A percentile compares a stretch with the other conserved stretches of the same genome.
Evolutionary conservation across 2,888 invertebrate genomes (phyloP).

Genomic region (Pyralis farinalis): DNA sequence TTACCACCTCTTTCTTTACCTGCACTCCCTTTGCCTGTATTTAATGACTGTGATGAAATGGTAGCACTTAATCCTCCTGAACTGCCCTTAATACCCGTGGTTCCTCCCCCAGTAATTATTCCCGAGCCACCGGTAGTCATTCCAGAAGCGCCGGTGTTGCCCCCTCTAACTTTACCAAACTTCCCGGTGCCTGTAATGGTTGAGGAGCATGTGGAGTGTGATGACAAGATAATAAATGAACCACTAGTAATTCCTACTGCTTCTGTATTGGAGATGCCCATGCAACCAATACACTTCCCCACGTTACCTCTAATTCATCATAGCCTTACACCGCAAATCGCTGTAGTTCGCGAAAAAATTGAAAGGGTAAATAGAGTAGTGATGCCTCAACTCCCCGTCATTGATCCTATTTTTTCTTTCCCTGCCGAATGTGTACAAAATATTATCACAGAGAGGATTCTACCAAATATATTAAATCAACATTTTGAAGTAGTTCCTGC

Average conservation of each 20-base stretch:
- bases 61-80: not conserved
- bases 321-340: too few relatives aligned
- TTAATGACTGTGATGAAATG: not conserved
- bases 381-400: not conserved
- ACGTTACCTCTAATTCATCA: too few relatives aligned
- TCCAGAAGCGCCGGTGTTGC: constrained; percentile 24
- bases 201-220: not conserved
- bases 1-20: constrained; percentile 20
- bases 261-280: too few relatives aligned
- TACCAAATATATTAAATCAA: constrained; percentile 28
- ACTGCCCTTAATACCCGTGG: constrained; percentile 1
- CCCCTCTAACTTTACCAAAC: constrained; percentile 19
- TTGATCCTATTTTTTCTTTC: constrained; percentile 2
- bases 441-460: constrained; percentile 32
- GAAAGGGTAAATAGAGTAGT: not conserved
- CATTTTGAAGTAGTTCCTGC: constrained; percentile 10
- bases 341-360: not conserved
- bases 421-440: constrained; percentile 28
- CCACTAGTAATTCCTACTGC: too few relatives aligned
- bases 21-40: constrained; percentile 2
- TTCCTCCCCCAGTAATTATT: constrained; percentile 3
- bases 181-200: constrained; percentile 2
- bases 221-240: too few relatives aligned
- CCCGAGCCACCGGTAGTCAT: constrained; percentile 12
- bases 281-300: too few relatives aligned